Conservation (phyloP, 1,140 invertebrate species). For the Chlorops oryzae region DNA sequence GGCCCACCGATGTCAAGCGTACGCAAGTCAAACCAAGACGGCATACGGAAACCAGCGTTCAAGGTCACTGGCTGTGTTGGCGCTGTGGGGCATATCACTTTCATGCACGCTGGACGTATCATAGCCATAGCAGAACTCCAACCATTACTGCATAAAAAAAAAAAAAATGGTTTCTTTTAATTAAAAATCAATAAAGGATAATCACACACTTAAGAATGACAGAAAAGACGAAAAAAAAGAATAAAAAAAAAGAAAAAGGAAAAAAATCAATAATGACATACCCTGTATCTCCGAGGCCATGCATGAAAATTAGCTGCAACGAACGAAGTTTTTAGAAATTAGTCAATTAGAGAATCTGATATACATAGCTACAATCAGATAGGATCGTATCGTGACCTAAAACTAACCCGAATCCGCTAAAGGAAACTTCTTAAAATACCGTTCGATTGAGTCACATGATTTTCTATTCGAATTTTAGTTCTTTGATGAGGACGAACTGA, state of each 20-base stretch:
- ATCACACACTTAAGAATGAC: neutral
- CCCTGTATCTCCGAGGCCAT: conserved; percentile 65
- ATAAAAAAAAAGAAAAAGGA: neutral
- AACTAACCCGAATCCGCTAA: conserved; percentile 2
- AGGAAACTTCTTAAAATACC: too few species aligned
- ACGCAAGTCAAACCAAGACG: conserved; percentile 93
- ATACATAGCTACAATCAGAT: too few species aligned
- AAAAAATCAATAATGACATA: conserved; percentile 47
- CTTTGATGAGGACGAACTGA: too few species aligned
- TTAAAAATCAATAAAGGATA: conserved; percentile 1
- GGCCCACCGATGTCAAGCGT: conserved; percentile 74
- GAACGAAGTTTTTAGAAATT: conserved; percentile 4
- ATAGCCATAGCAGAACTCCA: conserved; percentile 81
- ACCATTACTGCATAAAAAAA: conserved; percentile 65
- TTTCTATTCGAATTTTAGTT: too few species aligned
- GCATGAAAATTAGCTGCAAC: conserved; percentile 64
- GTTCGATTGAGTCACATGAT: too few species aligned
- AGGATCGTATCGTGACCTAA: neutral
- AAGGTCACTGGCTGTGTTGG: conserved; percentile 85
- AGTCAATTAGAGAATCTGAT: neutral
- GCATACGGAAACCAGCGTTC: conserved; percentile 89
- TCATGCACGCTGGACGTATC: conserved; percentile 74
- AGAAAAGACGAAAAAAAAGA: neutral
- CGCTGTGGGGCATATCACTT: conserved; percentile 93
- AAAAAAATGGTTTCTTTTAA: neutral